phyloP scores from a whole-genome alignment of 2,888 invertebrate species.

The Conistra vaccinii region DNA sequence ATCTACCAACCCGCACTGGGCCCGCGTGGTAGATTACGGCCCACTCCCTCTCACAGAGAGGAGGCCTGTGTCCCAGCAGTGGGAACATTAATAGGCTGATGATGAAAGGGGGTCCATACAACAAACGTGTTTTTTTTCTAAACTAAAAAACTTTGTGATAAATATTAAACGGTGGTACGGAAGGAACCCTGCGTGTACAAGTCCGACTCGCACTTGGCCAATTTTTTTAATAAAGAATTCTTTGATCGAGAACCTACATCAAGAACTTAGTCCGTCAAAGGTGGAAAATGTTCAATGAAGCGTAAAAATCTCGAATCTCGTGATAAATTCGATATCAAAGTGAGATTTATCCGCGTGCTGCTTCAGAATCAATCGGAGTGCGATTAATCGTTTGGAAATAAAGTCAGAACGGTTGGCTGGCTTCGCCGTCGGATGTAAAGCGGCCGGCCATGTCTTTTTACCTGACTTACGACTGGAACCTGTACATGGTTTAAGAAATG shows the following conservation, averaged over 20 bases:
- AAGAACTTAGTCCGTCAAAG: slow-evolving; percentile 33
- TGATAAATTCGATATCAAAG: slow-evolving; percentile 72
- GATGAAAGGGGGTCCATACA: too few species aligned
- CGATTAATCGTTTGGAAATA: slow-evolving; percentile 71
- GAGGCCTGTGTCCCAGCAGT: too few species aligned
- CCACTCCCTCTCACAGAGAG: too few species aligned
- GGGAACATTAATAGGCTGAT: too few species aligned
- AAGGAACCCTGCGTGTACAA: too few species aligned
- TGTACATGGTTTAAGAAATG: background rate
- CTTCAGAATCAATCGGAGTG: slow-evolving; percentile 64
- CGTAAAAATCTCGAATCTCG: slow-evolving; percentile 58
- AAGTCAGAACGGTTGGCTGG: slow-evolving; percentile 54
- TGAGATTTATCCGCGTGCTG: slow-evolving; percentile 61
- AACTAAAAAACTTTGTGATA: too few species aligned
- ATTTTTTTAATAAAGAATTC: slow-evolving; percentile 7
- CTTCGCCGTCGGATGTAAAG: slow-evolving; percentile 43
- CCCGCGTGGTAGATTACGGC: too few species aligned
- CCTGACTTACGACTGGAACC: slow-evolving; percentile 21
- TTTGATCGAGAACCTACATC: slow-evolving; percentile 25
- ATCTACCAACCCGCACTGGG: too few species aligned
- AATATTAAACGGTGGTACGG: too few species aligned
- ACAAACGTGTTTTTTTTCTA: too few species aligned
- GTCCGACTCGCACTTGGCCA: too few species aligned
- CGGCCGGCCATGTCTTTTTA: slow-evolving; percentile 29
- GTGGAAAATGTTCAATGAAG: slow-evolving; percentile 49